Conservation (phyloP, 1,140 invertebrate species). For the Drosophila sp. region DNA sequence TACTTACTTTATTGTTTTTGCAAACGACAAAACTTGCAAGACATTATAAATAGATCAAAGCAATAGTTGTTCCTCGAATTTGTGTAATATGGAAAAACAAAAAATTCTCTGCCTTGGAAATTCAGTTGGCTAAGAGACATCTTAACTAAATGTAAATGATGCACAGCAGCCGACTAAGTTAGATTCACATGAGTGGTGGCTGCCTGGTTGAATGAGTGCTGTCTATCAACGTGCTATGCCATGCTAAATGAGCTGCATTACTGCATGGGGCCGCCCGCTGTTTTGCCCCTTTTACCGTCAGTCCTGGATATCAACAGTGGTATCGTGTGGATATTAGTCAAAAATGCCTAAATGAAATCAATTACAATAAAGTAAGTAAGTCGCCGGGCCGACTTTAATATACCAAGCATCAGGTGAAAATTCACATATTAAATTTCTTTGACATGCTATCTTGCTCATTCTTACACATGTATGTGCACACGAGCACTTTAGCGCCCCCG, state of each 20-base stretch:
- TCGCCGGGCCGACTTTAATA: too few relatives aligned
- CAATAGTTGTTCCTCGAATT: constrained; percentile 32
- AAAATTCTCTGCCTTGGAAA: background rate
- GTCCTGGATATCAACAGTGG: background rate
- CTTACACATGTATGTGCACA: too few relatives aligned
- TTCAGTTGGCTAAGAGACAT: constrained; percentile 33
- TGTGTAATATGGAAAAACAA: constrained; percentile 16
- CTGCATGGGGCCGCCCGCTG: constrained; percentile 10
- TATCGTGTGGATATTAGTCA: constrained; percentile 66
- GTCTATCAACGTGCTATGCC: constrained; percentile 65
- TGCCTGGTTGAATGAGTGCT: constrained; percentile 35
- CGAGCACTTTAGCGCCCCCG: too few relatives aligned
- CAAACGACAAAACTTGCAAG: background rate
- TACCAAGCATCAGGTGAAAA: too few relatives aligned
- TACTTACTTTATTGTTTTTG: constrained; percentile 15
- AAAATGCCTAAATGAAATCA: constrained; percentile 76
- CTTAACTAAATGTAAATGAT: constrained; percentile 39
- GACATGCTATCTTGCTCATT: too few relatives aligned
- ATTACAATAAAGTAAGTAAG: constrained; percentile 51
- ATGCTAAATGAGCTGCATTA: constrained; percentile 69
- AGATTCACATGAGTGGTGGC: background rate
- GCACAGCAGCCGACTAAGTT: constrained; percentile 45
- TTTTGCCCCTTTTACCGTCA: background rate
- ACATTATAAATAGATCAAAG: constrained; percentile 66
- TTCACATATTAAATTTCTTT: too few relatives aligned